These are phyloP conservation scores for Parthenolecanium corni DNA, from an alignment of 2,888 invertebrate genomes.

Conservation along the genomic window DNA sequence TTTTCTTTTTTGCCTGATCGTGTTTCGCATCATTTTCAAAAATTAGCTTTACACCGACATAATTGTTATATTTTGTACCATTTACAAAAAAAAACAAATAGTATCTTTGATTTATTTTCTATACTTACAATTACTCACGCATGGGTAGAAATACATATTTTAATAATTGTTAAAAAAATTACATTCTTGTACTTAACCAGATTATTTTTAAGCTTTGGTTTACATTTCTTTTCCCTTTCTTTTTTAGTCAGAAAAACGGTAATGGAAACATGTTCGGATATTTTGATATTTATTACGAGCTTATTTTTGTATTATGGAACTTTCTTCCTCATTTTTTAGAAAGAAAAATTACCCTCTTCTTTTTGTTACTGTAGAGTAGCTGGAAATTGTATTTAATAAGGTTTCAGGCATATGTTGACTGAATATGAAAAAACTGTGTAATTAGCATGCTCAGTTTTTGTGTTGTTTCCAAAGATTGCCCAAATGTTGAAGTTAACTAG, in stretches of 20 bases:
- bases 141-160: too few relatives aligned
- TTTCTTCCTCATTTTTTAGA: not conserved
- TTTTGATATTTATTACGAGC: slow-evolving; percentile 14
- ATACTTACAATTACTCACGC: too few relatives aligned
- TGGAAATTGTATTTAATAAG: not conserved
- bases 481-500: too few relatives aligned
- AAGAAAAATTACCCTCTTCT: not conserved
- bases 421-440: too few relatives aligned
- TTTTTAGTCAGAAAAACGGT: not conserved
- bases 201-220: not conserved
- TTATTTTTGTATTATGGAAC: slow-evolving; percentile 9
- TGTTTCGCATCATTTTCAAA: too few relatives aligned
- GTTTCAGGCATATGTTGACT: not conserved
- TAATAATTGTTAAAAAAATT: not conserved
- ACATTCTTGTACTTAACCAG: not conserved
- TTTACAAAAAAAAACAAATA: too few relatives aligned
- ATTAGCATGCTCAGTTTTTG: too few relatives aligned
- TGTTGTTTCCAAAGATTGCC: too few relatives aligned
- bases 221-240: too few relatives aligned
- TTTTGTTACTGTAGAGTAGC: not conserved
- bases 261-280: not conserved
- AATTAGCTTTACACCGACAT: too few relatives aligned
- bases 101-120: not conserved
- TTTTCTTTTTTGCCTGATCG: too few relatives aligned
- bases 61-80: too few relatives aligned